These are phyloP conservation scores for Lampris incognitus DNA, from an alignment of 2,113 vertebrate species.

Conservation along the genomic window DNA sequence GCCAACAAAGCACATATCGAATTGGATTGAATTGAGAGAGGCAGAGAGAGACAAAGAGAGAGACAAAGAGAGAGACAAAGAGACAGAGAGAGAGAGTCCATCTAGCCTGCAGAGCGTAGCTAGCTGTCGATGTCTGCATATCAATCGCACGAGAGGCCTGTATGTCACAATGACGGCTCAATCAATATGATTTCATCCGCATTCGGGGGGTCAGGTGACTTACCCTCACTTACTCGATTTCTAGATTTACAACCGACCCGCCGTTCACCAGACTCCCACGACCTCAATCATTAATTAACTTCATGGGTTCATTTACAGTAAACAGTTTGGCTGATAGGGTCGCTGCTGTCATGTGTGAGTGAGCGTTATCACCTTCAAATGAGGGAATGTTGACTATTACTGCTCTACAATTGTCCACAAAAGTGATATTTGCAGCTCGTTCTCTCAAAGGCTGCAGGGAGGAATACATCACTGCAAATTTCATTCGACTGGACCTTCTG, in stretches of 20 bases:
- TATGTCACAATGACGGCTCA: conserved; percentile 40
- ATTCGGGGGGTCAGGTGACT: conserved; percentile 42
- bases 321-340: no score
- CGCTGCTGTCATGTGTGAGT: no score
- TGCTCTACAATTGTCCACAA: no score
- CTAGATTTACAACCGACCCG: conserved; percentile 18
- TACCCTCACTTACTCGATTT: conserved; percentile 63
- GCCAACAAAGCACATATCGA: no score
- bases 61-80: background rate
- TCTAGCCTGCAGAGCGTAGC: background rate
- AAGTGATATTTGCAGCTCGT: no score
- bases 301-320: no score
- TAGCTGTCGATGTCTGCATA: conserved; percentile 46
- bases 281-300: no score
- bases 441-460: no score
- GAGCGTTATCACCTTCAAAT: no score
- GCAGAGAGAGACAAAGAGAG: background rate
- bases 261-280: background rate
- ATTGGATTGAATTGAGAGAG: background rate
- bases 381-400: no score
- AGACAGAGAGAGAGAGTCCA: background rate
- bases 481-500: no score
- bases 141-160: conserved; percentile 39
- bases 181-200: conserved; percentile 52
- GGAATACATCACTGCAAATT: no score